Evolutionary conservation across 2,797 vertebrate species (phyloP).

Genomic region (Xenentodon cancila): DNA sequence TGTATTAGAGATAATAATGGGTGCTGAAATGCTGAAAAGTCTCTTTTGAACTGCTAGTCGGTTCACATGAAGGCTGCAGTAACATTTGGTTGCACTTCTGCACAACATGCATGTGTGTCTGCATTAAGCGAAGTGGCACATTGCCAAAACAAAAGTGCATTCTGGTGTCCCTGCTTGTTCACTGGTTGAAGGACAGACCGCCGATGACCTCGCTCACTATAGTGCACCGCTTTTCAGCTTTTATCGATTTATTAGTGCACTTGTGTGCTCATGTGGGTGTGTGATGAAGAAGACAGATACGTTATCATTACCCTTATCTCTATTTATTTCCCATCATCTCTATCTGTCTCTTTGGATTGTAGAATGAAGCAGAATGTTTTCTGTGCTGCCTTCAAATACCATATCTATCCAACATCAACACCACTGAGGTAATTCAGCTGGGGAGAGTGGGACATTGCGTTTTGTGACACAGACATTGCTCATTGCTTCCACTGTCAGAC

Average conservation of each 20-base stretch:
- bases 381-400: constrained; percentile 6
- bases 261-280: constrained; percentile 16
- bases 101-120: constrained; percentile 8
- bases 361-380: constrained; percentile 29
- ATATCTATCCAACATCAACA: constrained; percentile 6
- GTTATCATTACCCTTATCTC: constrained; percentile 10
- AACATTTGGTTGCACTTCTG: constrained; percentile 9
- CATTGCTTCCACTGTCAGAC: constrained; percentile 29
- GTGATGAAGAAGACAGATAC: constrained; percentile 29
- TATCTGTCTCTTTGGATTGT: constrained; percentile 29
- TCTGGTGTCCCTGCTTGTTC: constrained; percentile 61
- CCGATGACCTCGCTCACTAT: constrained; percentile 56
- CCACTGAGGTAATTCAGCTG: constrained; percentile 2
- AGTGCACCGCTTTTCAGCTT: constrained; percentile 57
- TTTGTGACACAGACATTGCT: not conserved
- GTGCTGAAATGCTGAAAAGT: constrained; percentile 1
- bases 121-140: constrained; percentile 30
- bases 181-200: constrained; percentile 67
- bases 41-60: constrained; percentile 2
- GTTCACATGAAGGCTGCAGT: constrained; percentile 17
- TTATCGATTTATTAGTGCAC: constrained; percentile 61
- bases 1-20: constrained; percentile 1
- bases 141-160: constrained; percentile 55
- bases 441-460: too few species aligned
- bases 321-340: constrained; percentile 19